phyloP scores from a whole-genome alignment of 2,888 invertebrate species.

The Athetis lepigone region DNA sequence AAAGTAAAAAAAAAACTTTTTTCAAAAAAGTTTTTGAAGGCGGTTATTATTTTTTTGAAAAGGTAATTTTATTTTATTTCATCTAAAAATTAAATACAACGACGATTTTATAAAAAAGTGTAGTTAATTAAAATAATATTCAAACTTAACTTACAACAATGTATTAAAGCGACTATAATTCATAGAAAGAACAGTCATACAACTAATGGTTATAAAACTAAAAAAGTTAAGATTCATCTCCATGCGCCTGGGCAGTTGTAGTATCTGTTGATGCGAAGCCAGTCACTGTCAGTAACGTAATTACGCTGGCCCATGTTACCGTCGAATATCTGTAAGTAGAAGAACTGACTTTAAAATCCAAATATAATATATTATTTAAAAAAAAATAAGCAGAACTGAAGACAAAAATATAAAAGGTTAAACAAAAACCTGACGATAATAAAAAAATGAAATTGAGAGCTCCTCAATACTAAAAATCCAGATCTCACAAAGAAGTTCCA shows the following conservation, averaged over 20 bases:
- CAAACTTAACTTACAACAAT: slow-evolving; percentile 11
- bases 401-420: background rate
- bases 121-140: slow-evolving; percentile 28
- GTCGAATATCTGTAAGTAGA: slow-evolving; percentile 77
- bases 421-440: background rate
- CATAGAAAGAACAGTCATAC: background rate
- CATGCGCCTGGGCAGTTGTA: slow-evolving; percentile 87
- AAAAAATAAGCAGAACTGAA: background rate
- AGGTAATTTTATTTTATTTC: too few relatives aligned
- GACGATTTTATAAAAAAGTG: slow-evolving; percentile 14
- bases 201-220: background rate
- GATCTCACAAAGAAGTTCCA: background rate
- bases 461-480: too few relatives aligned
- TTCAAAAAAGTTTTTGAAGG: too few relatives aligned
- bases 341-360: background rate
- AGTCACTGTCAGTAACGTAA: slow-evolving; percentile 86
- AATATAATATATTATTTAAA: background rate
- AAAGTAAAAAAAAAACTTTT: too few relatives aligned
- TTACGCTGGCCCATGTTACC: slow-evolving; percentile 86
- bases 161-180: background rate
- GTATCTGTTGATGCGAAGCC: slow-evolving; percentile 86
- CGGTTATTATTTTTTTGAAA: too few relatives aligned
- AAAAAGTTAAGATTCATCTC: slow-evolving; percentile 64
- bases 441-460: too few relatives aligned
- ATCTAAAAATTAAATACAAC: slow-evolving; percentile 9